Conservation (phyloP, 2,888 invertebrate species). For the Ophion costatus region DNA sequence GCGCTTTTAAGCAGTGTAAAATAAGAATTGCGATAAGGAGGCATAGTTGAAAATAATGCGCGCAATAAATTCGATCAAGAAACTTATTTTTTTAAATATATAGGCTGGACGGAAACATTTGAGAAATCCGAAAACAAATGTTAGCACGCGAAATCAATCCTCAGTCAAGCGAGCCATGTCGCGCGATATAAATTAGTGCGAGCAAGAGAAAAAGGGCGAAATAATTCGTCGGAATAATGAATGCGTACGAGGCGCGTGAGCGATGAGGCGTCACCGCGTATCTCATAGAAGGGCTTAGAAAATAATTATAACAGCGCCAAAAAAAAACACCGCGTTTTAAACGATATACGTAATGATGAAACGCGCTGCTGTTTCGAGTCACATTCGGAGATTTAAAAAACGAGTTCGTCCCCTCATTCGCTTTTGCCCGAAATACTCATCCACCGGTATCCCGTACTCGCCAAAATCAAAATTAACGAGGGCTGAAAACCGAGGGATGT, state of each 20-base stretch:
- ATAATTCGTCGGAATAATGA: constrained; percentile 19
- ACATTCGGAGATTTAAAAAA: constrained; percentile 55
- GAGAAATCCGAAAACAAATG: constrained; percentile 2
- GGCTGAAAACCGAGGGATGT: neutral
- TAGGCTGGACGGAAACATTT: neutral
- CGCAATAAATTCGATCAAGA: neutral
- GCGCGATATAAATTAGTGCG: constrained; percentile 26
- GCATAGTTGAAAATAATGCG: neutral
- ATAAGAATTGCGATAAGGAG: no score
- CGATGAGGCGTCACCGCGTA: constrained; percentile 46
- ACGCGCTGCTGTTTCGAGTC: constrained; percentile 47
- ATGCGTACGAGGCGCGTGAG: constrained; percentile 26
- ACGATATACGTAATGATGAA: constrained; percentile 46
- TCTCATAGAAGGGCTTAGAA: constrained; percentile 26
- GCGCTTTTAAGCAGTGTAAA: no score
- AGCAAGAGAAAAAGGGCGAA: constrained; percentile 8
- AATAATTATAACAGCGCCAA: constrained; percentile 10
- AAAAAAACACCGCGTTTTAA: constrained; percentile 9
- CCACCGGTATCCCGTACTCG: constrained; percentile 32
- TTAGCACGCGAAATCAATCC: constrained; percentile 18
- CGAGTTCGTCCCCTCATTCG: constrained; percentile 68
- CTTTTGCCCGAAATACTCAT: constrained; percentile 60
- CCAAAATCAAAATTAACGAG: neutral
- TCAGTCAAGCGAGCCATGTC: constrained; percentile 4
- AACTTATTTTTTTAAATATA: neutral